Evolutionary conservation across 1,140 invertebrate species (phyloP).

Genomic region (Leptopilina boulardi): DNA sequence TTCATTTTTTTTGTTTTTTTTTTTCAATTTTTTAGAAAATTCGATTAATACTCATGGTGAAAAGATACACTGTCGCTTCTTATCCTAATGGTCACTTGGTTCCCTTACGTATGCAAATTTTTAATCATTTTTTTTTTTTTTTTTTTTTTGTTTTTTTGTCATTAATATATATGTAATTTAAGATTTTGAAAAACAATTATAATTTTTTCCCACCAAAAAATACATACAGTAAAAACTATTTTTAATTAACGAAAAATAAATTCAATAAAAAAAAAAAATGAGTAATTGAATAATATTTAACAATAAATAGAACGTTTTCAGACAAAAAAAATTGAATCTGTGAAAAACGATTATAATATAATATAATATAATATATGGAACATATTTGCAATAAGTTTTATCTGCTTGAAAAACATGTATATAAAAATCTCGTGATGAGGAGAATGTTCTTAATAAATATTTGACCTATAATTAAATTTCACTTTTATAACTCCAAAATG

Average conservation of each 20-base stretch:
- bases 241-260: too few species aligned
- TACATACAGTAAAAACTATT: too few species aligned
- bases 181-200: background rate
- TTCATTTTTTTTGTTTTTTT: too few species aligned
- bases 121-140: background rate
- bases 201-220: too few species aligned
- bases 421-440: background rate
- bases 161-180: background rate
- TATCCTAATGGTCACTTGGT: slow-evolving; percentile 29
- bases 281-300: background rate
- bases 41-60: slow-evolving; percentile 30
- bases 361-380: background rate
- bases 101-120: slow-evolving; percentile 20
- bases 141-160: background rate
- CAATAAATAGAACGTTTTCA: background rate
- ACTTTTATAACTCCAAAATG: slow-evolving; percentile 52
- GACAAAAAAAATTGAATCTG: background rate
- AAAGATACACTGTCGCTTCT: slow-evolving; percentile 7
- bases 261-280: too few species aligned
- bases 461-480: slow-evolving; percentile 66
- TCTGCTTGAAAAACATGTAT: background rate
- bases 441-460: slow-evolving; percentile 66
- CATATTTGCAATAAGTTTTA: background rate
- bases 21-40: background rate
- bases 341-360: too few species aligned